These are phyloP conservation scores for Diarsia brunnea DNA, from an alignment of 2,888 invertebrate genomes.

Conservation along the genomic window DNA sequence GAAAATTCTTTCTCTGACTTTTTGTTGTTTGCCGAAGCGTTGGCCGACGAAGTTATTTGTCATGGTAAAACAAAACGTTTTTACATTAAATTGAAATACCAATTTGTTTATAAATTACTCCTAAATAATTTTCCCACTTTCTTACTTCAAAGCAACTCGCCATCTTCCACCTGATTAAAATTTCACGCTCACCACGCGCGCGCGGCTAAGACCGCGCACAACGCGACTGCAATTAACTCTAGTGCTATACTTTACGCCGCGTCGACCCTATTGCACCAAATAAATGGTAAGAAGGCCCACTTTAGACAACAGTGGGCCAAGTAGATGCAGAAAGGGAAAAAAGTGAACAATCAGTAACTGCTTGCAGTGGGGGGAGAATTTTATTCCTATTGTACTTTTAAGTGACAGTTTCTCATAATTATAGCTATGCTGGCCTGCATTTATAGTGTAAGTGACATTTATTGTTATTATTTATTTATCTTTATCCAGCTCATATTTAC, in stretches of 20 bases:
- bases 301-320: slow-evolving; percentile 23
- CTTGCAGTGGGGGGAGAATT: neutral
- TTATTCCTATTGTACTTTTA: slow-evolving; percentile 33
- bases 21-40: neutral
- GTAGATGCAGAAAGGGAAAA: slow-evolving; percentile 4
- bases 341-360: slow-evolving; percentile 5
- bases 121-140: slow-evolving; percentile 14
- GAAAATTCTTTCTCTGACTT: neutral
- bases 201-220: slow-evolving; percentile 22
- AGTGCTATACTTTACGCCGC: slow-evolving; percentile 59
- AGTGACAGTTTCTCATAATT: neutral
- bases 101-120: too few relatives aligned
- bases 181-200: slow-evolving; percentile 20
- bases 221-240: slow-evolving; percentile 57
- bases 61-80: neutral
- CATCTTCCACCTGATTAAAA: slow-evolving; percentile 54
- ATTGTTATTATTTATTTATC: too few relatives aligned
- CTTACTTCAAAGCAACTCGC: slow-evolving; percentile 11
- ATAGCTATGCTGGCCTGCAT: neutral
- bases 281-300: slow-evolving; percentile 44
- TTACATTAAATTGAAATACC: neutral
- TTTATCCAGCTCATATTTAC: too few relatives aligned
- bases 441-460: neutral
- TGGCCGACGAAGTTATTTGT: neutral
- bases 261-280: slow-evolving; percentile 33